Base-by-base conservation (phyloP, 2,797 vertebrate species). In the Anisognathus igniventris region DNA sequence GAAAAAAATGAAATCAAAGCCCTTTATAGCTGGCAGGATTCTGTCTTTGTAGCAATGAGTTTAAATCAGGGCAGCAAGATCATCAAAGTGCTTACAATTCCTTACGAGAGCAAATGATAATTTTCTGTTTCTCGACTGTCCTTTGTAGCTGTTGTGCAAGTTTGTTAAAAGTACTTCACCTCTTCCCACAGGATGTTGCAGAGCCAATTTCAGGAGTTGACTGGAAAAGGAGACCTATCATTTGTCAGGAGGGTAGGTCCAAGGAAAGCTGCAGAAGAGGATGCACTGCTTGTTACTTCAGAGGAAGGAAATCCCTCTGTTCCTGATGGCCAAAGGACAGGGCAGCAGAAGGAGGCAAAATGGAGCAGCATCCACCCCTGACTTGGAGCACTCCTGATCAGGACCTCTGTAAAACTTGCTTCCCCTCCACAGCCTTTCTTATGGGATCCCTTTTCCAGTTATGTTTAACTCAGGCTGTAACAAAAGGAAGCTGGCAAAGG, bases 1-100 rank as follows among this genome's bases (percentile, higher is more conserved):
- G 67, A 87, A 92, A 95, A 94, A 93, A 94, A 78, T 73, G 45
- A 93, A 95, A 97, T 80, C 47, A 58, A 85, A 86, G 56, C 42
- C n/a, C 31, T 85, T 82, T 57, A 70, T 44, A 74, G n/a, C n/a
- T 84, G 76, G 62, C 68, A 84, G 66, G 51, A 70, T 90, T 45
- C 39, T 94, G n/a, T 62, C 37, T 94, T 90, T 67, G 50, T 71
- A 87, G 66, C 28, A 87, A 50, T 10, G 57, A 92, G 24, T 86
- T 88, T 83, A 86, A 92, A 93, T 86, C 56, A 74, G 83, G 74
- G 71, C 76, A 90, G 22, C 51, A 87, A 90, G 81, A 93, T 66
- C 56, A 76, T 30, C 65, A 60, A 81, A 92, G 35, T 82, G 39
- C 42, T 89, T 89, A 53, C 47, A 94, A 53, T 73, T 71, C 56